Percentiles rank a stretch among this genome's conserved stretches.
phyloP scores from a whole-genome alignment of 2,888 invertebrate species.

The Callinectes sapidus region DNA sequence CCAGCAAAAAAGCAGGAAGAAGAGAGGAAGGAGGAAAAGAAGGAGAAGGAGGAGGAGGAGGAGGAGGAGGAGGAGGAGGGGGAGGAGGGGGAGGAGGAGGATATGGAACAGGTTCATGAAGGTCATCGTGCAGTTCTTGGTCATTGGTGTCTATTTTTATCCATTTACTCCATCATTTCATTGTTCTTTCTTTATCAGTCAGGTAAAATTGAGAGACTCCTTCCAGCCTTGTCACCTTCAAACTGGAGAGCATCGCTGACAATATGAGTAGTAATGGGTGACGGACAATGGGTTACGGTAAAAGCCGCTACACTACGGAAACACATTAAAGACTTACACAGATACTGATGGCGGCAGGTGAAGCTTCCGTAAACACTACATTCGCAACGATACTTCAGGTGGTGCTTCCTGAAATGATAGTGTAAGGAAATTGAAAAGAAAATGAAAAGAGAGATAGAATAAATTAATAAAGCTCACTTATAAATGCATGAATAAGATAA shows the following conservation, averaged over 20 bases:
- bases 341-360: background rate
- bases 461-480: too few relatives aligned
- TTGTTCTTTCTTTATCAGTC: too few relatives aligned
- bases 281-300: background rate
- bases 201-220: background rate
- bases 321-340: background rate
- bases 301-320: background rate
- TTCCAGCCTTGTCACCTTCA: background rate
- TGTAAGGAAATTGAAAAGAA: too few relatives aligned
- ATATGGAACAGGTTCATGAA: background rate
- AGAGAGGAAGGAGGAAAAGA: background rate
- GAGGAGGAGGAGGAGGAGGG: background rate
- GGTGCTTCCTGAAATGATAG: too few relatives aligned
- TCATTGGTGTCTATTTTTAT: background rate
- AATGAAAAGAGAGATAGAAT: too few relatives aligned
- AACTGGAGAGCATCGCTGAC: background rate
- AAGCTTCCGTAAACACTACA: background rate
- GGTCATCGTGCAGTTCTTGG: conserved; percentile 2
- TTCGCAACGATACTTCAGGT: too few relatives aligned
- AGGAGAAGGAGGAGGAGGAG: background rate
- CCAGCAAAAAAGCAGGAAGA: background rate
- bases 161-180: background rate
- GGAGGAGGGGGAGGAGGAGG: background rate
- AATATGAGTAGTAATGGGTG: background rate
- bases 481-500: background rate